Percentiles rank a stretch among this genome's conserved stretches.
Evolutionary conservation across 2,113 vertebrate genomes (phyloP).

Genomic region (Embiotoca jacksoni): DNA sequence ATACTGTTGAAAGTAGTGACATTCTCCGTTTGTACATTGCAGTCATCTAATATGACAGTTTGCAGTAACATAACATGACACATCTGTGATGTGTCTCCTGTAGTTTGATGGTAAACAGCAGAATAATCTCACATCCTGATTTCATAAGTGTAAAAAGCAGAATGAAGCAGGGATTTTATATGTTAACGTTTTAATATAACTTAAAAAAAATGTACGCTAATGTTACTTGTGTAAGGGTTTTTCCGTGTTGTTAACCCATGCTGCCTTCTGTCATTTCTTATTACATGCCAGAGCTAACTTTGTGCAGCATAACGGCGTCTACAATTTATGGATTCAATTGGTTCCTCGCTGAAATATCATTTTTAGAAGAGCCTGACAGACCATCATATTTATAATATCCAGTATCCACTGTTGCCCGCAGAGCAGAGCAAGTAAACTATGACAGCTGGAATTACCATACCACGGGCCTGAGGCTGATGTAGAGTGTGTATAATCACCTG

Average conservation of each 20-base stretch:
- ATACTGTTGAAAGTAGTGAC: not conserved
- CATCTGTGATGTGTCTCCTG: not conserved
- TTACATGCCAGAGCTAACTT: not conserved
- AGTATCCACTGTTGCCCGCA: constrained; percentile 31
- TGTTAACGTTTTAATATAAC: too few species aligned
- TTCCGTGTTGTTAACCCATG: not conserved
- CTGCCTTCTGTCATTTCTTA: not conserved
- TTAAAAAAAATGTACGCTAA: too few species aligned
- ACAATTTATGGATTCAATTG: not conserved
- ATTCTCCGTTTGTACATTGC: not conserved
- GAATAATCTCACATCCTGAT: not conserved
- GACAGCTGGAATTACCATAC: constrained; percentile 40
- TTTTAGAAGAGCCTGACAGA: not conserved
- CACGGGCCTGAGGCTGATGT: constrained; percentile 39
- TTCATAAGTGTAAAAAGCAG: too few species aligned
- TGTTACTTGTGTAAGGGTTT: not conserved
- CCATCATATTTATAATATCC: constrained; percentile 10
- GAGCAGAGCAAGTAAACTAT: constrained; percentile 27
- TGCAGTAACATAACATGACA: too few species aligned
- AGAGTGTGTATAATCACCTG: constrained; percentile 52
- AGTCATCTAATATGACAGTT: not conserved
- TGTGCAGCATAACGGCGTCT: not conserved
- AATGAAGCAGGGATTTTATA: too few species aligned
- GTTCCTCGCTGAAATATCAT: not conserved
- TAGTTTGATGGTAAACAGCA: not conserved